A percentile compares a stretch with the other conserved stretches of the same genome.
These are phyloP conservation scores for Poeciliopsis prolifica DNA, from an alignment of 2,113 vertebrate species.

Conservation along the genomic window DNA sequence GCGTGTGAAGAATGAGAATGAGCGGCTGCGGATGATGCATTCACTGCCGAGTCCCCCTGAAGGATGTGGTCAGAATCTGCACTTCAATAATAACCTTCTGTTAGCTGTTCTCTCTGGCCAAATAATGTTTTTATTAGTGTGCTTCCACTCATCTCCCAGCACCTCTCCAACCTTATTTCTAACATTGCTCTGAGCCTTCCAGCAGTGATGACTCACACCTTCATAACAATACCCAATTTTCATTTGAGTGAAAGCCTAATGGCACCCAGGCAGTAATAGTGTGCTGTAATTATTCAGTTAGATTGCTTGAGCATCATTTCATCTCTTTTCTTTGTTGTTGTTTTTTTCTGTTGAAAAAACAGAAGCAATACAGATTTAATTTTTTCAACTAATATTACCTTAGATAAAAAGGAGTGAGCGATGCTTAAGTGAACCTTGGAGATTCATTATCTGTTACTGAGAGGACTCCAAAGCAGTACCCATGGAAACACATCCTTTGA, in stretches of 20 bases:
- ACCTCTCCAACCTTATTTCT: neutral
- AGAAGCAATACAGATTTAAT: neutral
- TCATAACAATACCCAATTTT: slow-evolving; percentile 5
- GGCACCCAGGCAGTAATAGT: neutral
- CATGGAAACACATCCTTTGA: slow-evolving; percentile 21
- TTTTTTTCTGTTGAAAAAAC: slow-evolving; percentile 5
- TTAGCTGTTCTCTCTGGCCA: neutral
- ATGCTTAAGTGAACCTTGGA: neutral
- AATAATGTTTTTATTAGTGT: neutral
- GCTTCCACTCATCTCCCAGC: neutral
- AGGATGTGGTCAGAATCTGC: neutral
- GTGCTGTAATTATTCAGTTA: slow-evolving; percentile 1
- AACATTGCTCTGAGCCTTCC: slow-evolving; percentile 19
- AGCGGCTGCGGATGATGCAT: neutral
- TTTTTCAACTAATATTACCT: neutral
- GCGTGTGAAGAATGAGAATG: neutral
- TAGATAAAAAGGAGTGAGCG: neutral
- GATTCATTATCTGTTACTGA: slow-evolving; percentile 1
- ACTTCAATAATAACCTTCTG: neutral
- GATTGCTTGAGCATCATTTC: neutral
- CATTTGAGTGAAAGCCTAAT: neutral
- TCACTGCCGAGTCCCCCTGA: no score
- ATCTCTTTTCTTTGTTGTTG: neutral
- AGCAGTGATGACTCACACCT: slow-evolving; percentile 24
- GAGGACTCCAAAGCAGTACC: slow-evolving; percentile 15